Evolutionary conservation across 2,888 invertebrate species (phyloP), one percentile per base, ranked within the genome.

Genomic region (Pyrrhia umbra): DNA sequence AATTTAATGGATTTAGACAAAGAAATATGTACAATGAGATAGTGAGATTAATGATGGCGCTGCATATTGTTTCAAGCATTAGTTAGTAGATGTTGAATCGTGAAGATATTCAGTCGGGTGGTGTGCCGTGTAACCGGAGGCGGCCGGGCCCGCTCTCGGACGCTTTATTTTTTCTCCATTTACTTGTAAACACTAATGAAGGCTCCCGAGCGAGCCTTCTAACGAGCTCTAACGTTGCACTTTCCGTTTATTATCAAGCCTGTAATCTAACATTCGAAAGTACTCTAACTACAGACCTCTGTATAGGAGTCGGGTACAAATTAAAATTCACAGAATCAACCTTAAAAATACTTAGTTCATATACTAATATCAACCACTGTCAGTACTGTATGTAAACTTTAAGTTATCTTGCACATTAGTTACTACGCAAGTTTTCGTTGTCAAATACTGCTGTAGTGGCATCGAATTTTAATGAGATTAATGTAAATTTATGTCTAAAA

Each of bases 1-100:
- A 94, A 94, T 94, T 93, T 94, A 94, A 94, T 94, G 94, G 92
- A 93, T 94, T 94, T 92, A 93, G 92, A 94, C 94, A 94, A 94
- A 93, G 94, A 94, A 94, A 93, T 94, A 92, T 94, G 92, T 93
- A 91, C 90, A 90, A 87, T 88, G 90, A 93, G 93, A 94, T 94
- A 94, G 93, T 92, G 88, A 91, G 92, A 94, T 92, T 92, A 90
- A 93, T 92, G 87, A 85, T 79, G 81, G 83, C 80, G 75, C 83
- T 84, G 81, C 81, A 84, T 84, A 88, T 88, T 91, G 91, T 91
- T 92, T 88, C 87, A 89, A 87, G 87, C 88, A 89, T 89, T 90
- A 90, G 85, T 76, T 70, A 70, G 75, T 79, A 52, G 55, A 30
- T 62, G 68, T 51, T 27, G 43, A 61, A 37, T 58, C 37, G 58